Evolutionary conservation across 1,140 invertebrate species (phyloP).

Genomic region (Lepidurus couesii): DNA sequence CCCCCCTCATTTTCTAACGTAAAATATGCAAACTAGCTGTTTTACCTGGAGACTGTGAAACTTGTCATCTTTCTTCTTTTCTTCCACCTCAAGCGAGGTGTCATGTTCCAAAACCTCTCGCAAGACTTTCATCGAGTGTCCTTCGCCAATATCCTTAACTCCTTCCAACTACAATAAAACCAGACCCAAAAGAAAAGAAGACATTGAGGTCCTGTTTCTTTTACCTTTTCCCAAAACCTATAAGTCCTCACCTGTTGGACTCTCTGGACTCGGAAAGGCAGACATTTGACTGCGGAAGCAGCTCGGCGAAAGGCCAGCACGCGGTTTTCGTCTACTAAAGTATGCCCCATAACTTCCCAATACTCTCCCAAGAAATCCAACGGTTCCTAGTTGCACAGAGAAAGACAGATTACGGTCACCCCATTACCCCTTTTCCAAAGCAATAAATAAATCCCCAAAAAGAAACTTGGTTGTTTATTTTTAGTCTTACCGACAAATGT

Average conservation of each 20-base stretch:
- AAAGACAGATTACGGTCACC: not conserved
- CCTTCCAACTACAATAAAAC: slow-evolving; percentile 29
- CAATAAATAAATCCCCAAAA: not conserved
- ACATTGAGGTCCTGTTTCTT: not conserved
- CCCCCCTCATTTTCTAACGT: not conserved
- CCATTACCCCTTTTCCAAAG: not conserved
- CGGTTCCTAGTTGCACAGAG: slow-evolving; percentile 27
- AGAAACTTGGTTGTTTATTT: not conserved
- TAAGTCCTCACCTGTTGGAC: slow-evolving; percentile 26
- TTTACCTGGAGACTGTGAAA: slow-evolving; percentile 28
- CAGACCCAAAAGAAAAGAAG: not conserved
- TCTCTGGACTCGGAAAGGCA: slow-evolving; percentile 31
- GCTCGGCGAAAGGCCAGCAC: slow-evolving; percentile 34
- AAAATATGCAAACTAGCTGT: not conserved
- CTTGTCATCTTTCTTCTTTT: slow-evolving; percentile 32
- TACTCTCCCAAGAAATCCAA: slow-evolving; percentile 35
- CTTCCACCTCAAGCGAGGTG: slow-evolving; percentile 30
- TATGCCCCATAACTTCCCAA: slow-evolving; percentile 32
- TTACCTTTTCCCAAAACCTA: not conserved
- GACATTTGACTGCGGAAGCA: slow-evolving; percentile 35
- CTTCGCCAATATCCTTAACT: slow-evolving; percentile 34
- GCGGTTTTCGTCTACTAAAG: slow-evolving; percentile 31
- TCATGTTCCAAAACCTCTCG: slow-evolving; percentile 30
- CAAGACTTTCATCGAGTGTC: slow-evolving; percentile 32
- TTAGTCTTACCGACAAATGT: slow-evolving; percentile 27